Percentiles rank a stretch among this genome's conserved stretches.
Conservation (phyloP, 37 sponge, comb jelly and placozoan genomes). For the Beroe forskalii region DNA sequence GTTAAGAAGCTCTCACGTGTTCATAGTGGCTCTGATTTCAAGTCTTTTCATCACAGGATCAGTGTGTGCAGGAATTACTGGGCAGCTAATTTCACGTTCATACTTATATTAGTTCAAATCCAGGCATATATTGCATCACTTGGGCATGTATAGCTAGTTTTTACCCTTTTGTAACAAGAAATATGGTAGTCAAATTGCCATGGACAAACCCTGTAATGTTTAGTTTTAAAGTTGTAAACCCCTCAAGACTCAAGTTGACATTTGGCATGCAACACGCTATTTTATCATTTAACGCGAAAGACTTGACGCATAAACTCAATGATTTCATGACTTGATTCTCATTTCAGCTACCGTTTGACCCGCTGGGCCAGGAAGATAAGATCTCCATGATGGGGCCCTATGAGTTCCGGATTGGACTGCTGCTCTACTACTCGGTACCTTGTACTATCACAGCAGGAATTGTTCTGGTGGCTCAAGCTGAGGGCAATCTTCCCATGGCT, state of each 20-base stretch:
- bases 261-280: no score
- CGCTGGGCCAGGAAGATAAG: neutral
- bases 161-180: no score
- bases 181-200: no score
- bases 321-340: neutral
- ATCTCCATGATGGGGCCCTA: slow-evolving; percentile 12
- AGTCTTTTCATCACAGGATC: slow-evolving; percentile 33
- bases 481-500: slow-evolving; percentile 52
- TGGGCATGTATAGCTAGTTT: no score
- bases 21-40: neutral
- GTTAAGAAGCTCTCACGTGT: slow-evolving; percentile 4
- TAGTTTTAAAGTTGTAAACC: no score
- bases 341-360: slow-evolving; percentile 1
- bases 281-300: no score
- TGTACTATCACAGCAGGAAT: slow-evolving; percentile 44
- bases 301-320: no score
- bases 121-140: no score
- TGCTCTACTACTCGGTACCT: slow-evolving; percentile 42
- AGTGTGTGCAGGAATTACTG: neutral
- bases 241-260: no score
- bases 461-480: slow-evolving; percentile 24
- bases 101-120: neutral
- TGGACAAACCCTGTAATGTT: no score
- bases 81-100: no score
- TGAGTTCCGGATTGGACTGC: slow-evolving; percentile 34